Conservation (phyloP, 2,797 vertebrate genomes). For the Chanos chanos region DNA sequence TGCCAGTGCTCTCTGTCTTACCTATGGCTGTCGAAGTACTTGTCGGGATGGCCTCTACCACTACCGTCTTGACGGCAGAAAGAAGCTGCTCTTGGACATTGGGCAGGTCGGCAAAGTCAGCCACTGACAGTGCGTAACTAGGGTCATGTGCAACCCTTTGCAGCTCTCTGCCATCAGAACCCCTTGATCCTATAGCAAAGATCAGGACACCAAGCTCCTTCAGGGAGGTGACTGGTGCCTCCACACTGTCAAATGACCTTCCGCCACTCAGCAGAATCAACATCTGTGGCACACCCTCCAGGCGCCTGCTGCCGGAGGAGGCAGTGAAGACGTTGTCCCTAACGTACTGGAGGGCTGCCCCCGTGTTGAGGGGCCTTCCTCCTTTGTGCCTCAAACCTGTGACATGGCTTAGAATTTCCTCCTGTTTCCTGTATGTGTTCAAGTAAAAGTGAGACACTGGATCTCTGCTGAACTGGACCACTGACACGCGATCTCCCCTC, state of each 20-base stretch:
- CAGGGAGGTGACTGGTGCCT: constrained; percentile 38
- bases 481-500: constrained; percentile 16
- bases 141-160: constrained; percentile 14
- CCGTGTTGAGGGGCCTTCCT: constrained; percentile 12
- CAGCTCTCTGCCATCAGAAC: constrained; percentile 49
- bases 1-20: no score
- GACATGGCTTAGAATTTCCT: background rate
- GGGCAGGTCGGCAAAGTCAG: constrained; percentile 10
- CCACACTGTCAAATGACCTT: constrained; percentile 47
- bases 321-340: constrained; percentile 3
- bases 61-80: constrained; percentile 2
- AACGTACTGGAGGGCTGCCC: constrained; percentile 11
- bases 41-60: no score
- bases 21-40: background rate
- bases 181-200: constrained; percentile 42
- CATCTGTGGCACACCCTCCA: constrained; percentile 9
- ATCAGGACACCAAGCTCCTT: constrained; percentile 40
- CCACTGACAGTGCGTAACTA: background rate
- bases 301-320: constrained; percentile 6
- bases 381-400: background rate
- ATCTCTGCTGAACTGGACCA: constrained; percentile 30
- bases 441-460: constrained; percentile 11
- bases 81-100: constrained; percentile 10
- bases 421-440: background rate
- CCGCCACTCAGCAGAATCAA: constrained; percentile 18